Evolutionary conservation across 30 jellyfish, hydroid and myxozoan genomes (phyloP), one percentile per base, ranked within the genome.

Genomic region (Chironex yamaguchii): DNA sequence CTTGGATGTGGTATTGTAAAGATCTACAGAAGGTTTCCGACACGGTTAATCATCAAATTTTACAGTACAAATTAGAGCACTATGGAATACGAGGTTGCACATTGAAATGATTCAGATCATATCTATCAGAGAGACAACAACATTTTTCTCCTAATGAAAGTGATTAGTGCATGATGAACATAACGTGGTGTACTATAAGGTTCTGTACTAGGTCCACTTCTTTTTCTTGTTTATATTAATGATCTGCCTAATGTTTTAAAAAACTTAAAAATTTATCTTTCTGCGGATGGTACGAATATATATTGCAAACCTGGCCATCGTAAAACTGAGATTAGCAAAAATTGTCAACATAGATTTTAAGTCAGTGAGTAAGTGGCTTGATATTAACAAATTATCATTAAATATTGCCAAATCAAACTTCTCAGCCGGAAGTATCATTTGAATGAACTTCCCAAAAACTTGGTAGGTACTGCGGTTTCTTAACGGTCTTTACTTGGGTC

Each of bases 251-350:
- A 42, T 73, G 72, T 53, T 27, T 77, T 83, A 4, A 52, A 77
- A 50, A 63, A 50, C 36, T 71, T 79, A 35, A 62, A 79, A 54
- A 34, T 49, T 29, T 49, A 36, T 36, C 85, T 79, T 53, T 79
- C 34, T 63, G 87, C 89, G 27, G 89, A 52, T 77, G 89, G 58
- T 67, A 79, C 91, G 36, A 79, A 22, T 71, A 62, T 32, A 25
- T 79, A 49, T 64, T 79, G 32, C 69, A 35, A 79, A 58, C 13
- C 35, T 79, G 63, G 65, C 24, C 33, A 79, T 28, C 76, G 23
- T 36, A 71, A 71, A 36, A n/a, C n/a, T n/a, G n/a, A 34, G 23
- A 26, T 71, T 71, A 71, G 85, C 49, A 34, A 71, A 34, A 29
- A 36, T 25, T 71, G 76, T 36, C 42, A 71, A 71, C 28, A 71